Evolutionary conservation across 2,888 invertebrate species (phyloP).

Genomic region (Drosophila antonietae): DNA sequence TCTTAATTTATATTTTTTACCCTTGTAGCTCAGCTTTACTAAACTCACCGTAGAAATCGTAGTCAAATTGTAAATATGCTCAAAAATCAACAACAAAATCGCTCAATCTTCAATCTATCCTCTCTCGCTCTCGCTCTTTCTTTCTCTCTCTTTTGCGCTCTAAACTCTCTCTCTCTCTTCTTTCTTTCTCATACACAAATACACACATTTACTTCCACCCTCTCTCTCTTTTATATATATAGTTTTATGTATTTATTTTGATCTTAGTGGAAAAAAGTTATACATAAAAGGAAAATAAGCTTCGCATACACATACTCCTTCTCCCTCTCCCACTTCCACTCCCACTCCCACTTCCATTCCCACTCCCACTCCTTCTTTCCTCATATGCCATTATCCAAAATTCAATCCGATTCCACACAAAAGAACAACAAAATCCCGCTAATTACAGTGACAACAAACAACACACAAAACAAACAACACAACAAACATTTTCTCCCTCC

Average conservation of each 20-base stretch:
- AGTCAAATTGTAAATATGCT: conserved; percentile 80
- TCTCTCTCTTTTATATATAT: conserved; percentile 47
- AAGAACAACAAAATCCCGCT: conserved; percentile 2
- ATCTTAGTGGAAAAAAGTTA: conserved; percentile 71
- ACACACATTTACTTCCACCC: conserved; percentile 6
- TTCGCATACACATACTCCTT: conserved; percentile 80
- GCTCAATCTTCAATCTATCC: conserved; percentile 39
- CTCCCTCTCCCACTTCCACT: conserved; percentile 40
- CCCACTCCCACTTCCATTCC: conserved; percentile 35
- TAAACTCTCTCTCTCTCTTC: conserved; percentile 30
- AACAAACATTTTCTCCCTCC: conserved; percentile 28
- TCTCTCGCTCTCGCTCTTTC: conserved; percentile 19
- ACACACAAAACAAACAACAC: conserved; percentile 42
- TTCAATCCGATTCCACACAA: conserved; percentile 14
- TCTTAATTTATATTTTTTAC: conserved; percentile 37
- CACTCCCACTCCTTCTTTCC: conserved; percentile 37
- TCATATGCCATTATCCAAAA: conserved; percentile 47
- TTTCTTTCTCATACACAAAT: conserved; percentile 23
- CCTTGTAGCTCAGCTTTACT: conserved; percentile 79
- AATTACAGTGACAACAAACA: conserved; percentile 36
- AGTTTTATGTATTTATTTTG: conserved; percentile 66
- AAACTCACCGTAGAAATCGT: conserved; percentile 76
- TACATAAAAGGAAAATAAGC: conserved; percentile 72
- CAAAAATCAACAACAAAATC: conserved; percentile 54
- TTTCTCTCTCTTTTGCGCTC: conserved; percentile 6